Conservation (phyloP, 2,888 invertebrate species). For the Scaptomyza tumidula region DNA sequence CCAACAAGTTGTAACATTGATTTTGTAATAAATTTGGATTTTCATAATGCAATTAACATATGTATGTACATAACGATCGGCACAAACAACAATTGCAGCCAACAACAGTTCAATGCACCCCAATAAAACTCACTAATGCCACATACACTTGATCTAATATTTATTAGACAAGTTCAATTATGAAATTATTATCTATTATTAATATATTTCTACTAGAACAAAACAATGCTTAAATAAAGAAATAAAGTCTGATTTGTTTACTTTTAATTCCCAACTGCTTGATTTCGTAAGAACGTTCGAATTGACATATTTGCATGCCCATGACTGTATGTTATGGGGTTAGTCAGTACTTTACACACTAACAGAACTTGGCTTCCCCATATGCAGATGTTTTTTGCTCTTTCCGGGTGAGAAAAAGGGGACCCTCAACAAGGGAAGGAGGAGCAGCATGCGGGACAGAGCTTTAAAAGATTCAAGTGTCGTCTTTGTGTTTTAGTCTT, state of each 20-base stretch:
- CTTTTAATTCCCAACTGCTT: too few species aligned
- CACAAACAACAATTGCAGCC: constrained; percentile 23
- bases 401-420: background rate
- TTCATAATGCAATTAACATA: constrained; percentile 4
- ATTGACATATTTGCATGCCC: background rate
- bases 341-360: constrained; percentile 10
- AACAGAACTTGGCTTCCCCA: constrained; percentile 14
- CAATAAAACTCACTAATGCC: background rate
- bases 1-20: constrained; percentile 11
- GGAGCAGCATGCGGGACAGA: constrained; percentile 1
- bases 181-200: background rate
- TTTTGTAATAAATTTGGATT: constrained; percentile 2
- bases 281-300: background rate
- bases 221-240: too few species aligned
- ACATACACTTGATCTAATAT: background rate
- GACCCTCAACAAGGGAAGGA: background rate
- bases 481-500: constrained; percentile 32
- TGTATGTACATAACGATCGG: background rate
- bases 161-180: background rate
- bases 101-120: constrained; percentile 10
- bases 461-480: constrained; percentile 34
- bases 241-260: too few species aligned
- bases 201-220: too few species aligned
- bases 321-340: background rate
- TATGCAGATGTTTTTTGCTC: constrained; percentile 8